These are phyloP conservation scores for Lepidotrigona ventralis DNA, from an alignment of 1,140 invertebrate species.

Conservation along the genomic window DNA sequence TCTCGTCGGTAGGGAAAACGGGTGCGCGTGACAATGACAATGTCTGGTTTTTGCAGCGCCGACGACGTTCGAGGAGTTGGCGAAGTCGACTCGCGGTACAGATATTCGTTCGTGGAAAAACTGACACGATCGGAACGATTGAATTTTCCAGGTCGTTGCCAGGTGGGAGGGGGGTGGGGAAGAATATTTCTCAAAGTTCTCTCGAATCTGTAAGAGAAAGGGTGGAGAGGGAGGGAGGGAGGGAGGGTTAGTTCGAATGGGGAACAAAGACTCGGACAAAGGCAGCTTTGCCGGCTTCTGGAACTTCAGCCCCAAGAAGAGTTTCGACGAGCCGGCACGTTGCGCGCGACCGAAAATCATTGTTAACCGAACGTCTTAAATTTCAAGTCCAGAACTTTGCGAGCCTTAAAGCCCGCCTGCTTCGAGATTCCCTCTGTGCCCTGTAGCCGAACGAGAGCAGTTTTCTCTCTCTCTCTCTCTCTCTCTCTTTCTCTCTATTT, in stretches of 20 bases:
- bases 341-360: constrained; percentile 21
- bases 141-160: constrained; percentile 58
- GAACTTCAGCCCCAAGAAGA: constrained; percentile 21
- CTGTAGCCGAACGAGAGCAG: too few species aligned
- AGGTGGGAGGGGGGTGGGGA: too few species aligned
- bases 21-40: neutral
- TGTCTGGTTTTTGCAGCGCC: neutral
- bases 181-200: constrained; percentile 56
- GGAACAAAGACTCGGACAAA: constrained; percentile 37
- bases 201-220: constrained; percentile 17
- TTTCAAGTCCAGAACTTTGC: constrained; percentile 17
- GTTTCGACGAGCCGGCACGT: constrained; percentile 18
- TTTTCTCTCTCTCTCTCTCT: too few species aligned
- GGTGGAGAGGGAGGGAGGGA: too few species aligned
- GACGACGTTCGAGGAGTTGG: neutral
- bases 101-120: constrained; percentile 18
- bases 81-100: constrained; percentile 8
- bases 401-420: neutral
- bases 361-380: constrained; percentile 47
- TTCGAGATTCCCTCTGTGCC: neutral
- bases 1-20: neutral
- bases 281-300: neutral
- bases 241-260: neutral
- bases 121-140: constrained; percentile 56
- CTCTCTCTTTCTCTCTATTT: too few species aligned